Evolutionary conservation across 2,113 vertebrate genomes (phyloP), one percentile per base, ranked within the genome.

Genomic region (Mirza zaza): DNA sequence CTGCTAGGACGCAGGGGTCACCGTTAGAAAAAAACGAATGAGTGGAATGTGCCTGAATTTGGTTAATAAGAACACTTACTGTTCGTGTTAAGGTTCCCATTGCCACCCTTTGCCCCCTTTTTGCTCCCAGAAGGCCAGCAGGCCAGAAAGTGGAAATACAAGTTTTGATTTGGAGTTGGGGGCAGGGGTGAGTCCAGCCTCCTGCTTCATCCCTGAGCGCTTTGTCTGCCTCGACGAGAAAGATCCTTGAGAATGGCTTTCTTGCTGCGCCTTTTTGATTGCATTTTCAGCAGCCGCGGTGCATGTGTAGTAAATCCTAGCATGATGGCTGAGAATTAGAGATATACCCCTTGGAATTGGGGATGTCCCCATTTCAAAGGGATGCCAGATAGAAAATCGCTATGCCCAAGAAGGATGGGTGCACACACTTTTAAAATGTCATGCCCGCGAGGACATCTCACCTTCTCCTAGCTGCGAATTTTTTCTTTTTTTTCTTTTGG

Each of bases 401-500:
- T 36, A 7, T 86, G 73, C 50, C 6, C 20, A 7, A 32, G 27
- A 34, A 79, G 61, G 10, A 1, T 90, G 4, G 92, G 52, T 87
- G 65, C 12, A 68, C 59, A 89, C 76, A 50, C 34, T 7, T 36
- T 23, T 91, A 90, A 90, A 14, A 32, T 97, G 52, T 81, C 94
- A 39, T 27, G 0, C 55, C 21, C 52, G 21, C 55, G 29, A 87
- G 59, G 25, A 3, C 42, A 12, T 59, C 1, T 9, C 61, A 11
- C 39, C n/a, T 65, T 95, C 73, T 45, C 92, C 10, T 5, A 52
- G 59, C 42, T 39, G 2, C 29, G 52, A 70, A 18, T 80, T 84
- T 82, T 81, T 91, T 84, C 76, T 81, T 92, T 63, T 29, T 97
- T 68, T 91, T 96, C 29, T 91, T 70, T 52, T 70, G 90, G 81